phyloP scores from a whole-genome alignment of 1,140 invertebrate species.

The Pantala flavescens region DNA sequence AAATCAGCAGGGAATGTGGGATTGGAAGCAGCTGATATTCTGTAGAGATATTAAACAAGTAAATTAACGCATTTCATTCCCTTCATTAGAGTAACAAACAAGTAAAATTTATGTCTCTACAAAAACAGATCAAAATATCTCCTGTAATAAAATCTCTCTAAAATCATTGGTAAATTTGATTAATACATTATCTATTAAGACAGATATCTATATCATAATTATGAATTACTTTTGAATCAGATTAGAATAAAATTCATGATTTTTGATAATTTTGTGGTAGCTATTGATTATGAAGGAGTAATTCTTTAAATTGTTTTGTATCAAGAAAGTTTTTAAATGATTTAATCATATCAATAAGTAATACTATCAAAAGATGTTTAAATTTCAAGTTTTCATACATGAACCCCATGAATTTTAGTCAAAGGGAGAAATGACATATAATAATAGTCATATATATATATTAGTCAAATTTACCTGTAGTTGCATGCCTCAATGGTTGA shows the following conservation, averaged over 20 bases:
- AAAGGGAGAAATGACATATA: too few relatives aligned
- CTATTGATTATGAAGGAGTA: too few relatives aligned
- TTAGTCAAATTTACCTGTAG: slow-evolving; percentile 2
- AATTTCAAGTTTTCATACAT: too few relatives aligned
- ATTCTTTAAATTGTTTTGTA: too few relatives aligned
- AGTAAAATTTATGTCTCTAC: background rate
- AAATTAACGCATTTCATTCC: background rate
- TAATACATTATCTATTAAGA: background rate
- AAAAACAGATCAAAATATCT: background rate
- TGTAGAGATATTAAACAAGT: background rate
- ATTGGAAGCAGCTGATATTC: background rate
- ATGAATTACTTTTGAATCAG: background rate
- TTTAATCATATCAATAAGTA: too few relatives aligned
- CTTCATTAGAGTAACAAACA: background rate
- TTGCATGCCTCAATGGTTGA: slow-evolving; percentile 1
- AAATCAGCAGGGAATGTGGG: background rate
- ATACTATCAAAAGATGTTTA: too few relatives aligned
- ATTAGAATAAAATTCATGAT: too few relatives aligned
- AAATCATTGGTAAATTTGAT: background rate
- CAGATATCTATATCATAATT: background rate
- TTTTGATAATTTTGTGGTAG: too few relatives aligned
- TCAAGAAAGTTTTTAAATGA: too few relatives aligned
- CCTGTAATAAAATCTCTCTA: background rate
- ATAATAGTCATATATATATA: background rate
- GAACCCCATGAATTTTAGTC: too few relatives aligned